Conservation (phyloP, 2,113 vertebrate genomes). For the Suncus etruscus region DNA sequence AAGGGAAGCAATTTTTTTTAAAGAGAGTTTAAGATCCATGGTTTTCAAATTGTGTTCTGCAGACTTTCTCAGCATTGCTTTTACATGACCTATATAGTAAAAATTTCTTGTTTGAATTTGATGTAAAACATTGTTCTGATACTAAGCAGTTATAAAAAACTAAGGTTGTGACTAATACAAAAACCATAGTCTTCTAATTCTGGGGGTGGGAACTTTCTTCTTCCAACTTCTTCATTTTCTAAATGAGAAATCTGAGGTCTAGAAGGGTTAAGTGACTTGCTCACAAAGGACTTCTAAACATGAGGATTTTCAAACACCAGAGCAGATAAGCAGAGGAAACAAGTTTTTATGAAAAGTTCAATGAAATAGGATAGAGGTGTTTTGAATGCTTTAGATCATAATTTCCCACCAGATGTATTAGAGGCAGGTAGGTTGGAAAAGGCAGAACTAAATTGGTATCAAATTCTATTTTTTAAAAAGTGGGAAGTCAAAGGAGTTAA, state of each 20-base stretch:
- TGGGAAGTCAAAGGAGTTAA: conserved; percentile 10
- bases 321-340: conserved; percentile 25
- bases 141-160: conserved; percentile 68
- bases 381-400: neutral
- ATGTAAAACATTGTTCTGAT: conserved; percentile 68
- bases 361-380: neutral
- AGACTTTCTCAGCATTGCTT: conserved; percentile 39
- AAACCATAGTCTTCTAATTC: conserved; percentile 58
- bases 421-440: neutral
- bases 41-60: conserved; percentile 45
- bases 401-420: neutral
- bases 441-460: neutral
- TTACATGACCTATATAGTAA: conserved; percentile 39
- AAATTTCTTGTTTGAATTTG: conserved; percentile 61
- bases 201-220: conserved; percentile 46
- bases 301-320: conserved; percentile 63
- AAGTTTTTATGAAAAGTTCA: neutral
- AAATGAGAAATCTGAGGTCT: conserved; percentile 72
- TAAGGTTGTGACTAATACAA: conserved; percentile 56
- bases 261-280: conserved; percentile 76
- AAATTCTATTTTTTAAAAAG: conserved; percentile 32
- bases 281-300: conserved; percentile 69
- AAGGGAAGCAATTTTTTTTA: conserved; percentile 7
- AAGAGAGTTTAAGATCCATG: conserved; percentile 42
- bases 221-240: conserved; percentile 39